These are phyloP conservation scores for Columba janthina DNA, from an alignment of 2,113 vertebrate species.

Conservation along the genomic window DNA sequence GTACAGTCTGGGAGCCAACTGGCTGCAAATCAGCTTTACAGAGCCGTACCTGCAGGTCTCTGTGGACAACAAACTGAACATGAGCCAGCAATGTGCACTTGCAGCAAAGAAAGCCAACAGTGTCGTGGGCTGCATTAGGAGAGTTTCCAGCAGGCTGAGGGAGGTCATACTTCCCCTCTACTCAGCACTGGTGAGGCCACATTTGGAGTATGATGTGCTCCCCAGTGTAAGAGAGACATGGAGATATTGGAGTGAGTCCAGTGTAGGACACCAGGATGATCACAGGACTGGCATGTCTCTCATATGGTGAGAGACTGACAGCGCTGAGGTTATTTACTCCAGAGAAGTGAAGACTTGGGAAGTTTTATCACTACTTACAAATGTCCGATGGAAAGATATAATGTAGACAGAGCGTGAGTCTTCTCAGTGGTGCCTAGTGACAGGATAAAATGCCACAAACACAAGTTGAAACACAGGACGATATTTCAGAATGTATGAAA, in stretches of 20 bases:
- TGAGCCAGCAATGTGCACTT: not conserved
- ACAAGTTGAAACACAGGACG: not conserved
- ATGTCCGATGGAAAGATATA: not conserved
- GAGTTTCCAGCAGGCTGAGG: not conserved
- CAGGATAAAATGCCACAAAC: not conserved
- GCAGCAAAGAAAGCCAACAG: not conserved
- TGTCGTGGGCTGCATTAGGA: not conserved
- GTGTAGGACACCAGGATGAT: not conserved
- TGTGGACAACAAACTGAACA: not conserved
- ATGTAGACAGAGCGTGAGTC: not conserved
- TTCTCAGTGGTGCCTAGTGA: not conserved
- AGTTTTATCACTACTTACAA: not conserved
- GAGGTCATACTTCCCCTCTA: not conserved
- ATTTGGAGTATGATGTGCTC: not conserved
- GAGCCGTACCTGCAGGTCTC: not conserved
- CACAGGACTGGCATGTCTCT: not conserved
- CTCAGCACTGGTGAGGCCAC: not conserved
- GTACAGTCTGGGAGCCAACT: not conserved
- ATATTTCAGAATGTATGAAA: not conserved
- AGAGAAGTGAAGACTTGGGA: not conserved
- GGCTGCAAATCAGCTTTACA: not conserved
- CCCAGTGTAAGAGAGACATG: not conserved
- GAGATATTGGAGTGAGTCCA: not conserved
- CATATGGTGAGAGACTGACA: not conserved
- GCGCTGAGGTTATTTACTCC: not conserved